phyloP scores from a whole-genome alignment of 2,113 vertebrate genomes.

The Platysteira castanea region DNA sequence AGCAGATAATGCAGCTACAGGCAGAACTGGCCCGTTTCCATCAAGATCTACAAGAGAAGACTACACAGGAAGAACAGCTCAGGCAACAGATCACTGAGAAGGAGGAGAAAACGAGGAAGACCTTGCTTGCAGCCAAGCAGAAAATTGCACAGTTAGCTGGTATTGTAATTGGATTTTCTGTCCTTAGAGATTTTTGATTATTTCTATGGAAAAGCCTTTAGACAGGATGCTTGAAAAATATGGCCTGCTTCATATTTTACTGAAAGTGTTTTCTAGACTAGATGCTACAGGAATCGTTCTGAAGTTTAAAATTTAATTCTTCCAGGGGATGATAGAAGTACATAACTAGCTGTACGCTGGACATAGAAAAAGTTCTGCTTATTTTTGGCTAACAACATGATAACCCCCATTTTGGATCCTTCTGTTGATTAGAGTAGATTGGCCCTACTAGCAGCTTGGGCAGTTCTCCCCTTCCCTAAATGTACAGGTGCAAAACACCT shows the following conservation, averaged over 20 bases:
- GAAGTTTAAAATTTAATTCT: background rate
- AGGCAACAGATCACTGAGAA: conserved; percentile 90
- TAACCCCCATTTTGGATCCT: background rate
- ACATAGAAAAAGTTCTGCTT: background rate
- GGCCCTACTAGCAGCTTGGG: accelerated
- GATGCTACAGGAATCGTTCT: background rate
- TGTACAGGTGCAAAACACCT: background rate
- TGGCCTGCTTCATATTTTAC: background rate
- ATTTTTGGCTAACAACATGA: background rate
- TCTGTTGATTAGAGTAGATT: background rate
- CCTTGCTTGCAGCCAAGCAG: conserved; percentile 87
- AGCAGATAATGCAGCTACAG: conserved; percentile 82
- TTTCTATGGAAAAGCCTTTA: background rate
- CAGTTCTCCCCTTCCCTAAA: background rate
- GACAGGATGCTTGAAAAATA: background rate
- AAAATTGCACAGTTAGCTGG: conserved; percentile 87
- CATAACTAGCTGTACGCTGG: background rate
- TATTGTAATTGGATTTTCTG: conserved; percentile 17
- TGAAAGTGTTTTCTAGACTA: background rate
- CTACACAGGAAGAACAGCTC: conserved; percentile 83
- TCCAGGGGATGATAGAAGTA: background rate
- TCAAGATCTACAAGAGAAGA: conserved; percentile 90
- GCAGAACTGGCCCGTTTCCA: conserved; percentile 81
- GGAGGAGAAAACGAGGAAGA: conserved; percentile 93
- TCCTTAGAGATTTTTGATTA: background rate